Base-by-base conservation (phyloP, 2,797 vertebrate species). In the Lepilemur ruficaudatus region DNA sequence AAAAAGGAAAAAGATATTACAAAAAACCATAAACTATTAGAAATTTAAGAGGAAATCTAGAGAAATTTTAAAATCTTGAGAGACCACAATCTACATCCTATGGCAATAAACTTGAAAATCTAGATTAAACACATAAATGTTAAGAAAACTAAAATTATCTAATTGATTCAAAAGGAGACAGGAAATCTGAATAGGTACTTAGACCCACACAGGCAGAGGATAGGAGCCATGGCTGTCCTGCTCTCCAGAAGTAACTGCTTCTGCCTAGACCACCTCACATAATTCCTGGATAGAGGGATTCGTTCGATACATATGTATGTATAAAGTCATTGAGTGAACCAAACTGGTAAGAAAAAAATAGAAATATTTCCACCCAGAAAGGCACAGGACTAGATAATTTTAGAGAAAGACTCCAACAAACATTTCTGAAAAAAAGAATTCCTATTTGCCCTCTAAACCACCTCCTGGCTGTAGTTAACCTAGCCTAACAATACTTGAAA, bases 401-500 rank as follows among this genome's bases (percentile, higher is more conserved):
- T 75, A n/a, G 57, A 88, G 18, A 92, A 80, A 88, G 10, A 4
- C 6, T 46, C 57, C 59, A 89, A 50, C 41, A 73, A 90, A 93
- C 23, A 67, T n/a, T 95, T 85, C 59, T 81, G 46, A 95, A 63
- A 85, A 15, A 85, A 93, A 59, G 7, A 90, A 89, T 67, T 93
- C 35, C 32, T 79, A 30, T 63, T 61, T 73, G 10, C 13, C 95
- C 15, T 91, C 81, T 83, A 67, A 94, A 70, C 14, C 20, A 52
- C 50, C 85, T 89, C 35, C 18, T 75, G 79, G 35, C 48, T 87
- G 1, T 84, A 32, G 50, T 92, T 87, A 80, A 90, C 35, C 35
- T 78, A 75, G 23, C n/a, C 43, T 88, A 96, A 32, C 46, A 23
- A 95, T 96, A 94, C 23, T 48, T 28, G 22, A 84, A 73, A 76